These are phyloP conservation scores for Euclidia mi DNA, from an alignment of 2,888 invertebrate genomes.

Conservation along the genomic window DNA sequence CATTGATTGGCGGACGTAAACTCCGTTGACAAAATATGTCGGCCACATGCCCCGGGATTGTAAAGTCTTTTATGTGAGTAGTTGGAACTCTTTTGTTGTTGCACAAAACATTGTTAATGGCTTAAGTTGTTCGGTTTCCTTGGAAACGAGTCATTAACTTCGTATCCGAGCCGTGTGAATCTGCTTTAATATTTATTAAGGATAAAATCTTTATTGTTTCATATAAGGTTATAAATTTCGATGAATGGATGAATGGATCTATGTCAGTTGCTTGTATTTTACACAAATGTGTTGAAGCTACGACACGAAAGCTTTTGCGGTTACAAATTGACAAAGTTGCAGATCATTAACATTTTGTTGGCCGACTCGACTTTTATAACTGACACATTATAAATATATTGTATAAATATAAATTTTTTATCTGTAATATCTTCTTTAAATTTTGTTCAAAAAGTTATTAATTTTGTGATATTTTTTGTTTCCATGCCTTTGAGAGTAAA, in stretches of 20 bases:
- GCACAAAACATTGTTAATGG: conserved; percentile 7
- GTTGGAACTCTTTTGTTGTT: conserved; percentile 32
- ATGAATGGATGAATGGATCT: neutral
- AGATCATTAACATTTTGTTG: neutral
- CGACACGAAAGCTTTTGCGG: neutral
- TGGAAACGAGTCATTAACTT: conserved; percentile 24
- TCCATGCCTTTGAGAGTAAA: too few relatives aligned
- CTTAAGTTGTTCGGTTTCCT: conserved; percentile 15
- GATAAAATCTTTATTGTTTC: neutral
- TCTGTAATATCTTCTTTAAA: too few relatives aligned
- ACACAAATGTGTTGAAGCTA: neutral
- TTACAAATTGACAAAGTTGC: neutral
- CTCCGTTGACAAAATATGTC: conserved; percentile 38
- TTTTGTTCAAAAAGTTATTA: too few relatives aligned
- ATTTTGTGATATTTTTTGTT: too few relatives aligned
- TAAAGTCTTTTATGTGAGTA: conserved; percentile 31
- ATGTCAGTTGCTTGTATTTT: neutral
- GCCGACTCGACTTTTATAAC: too few relatives aligned
- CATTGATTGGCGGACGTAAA: conserved; percentile 43
- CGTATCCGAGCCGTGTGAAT: conserved; percentile 6
- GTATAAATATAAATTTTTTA: too few relatives aligned
- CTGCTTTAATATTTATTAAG: conserved; percentile 1
- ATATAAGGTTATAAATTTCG: too few relatives aligned
- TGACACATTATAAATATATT: too few relatives aligned
- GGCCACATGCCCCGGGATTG: conserved; percentile 41